These are phyloP conservation scores for Beroe forskalii DNA, from an alignment of 37 sponge, comb jelly and placozoan genomes.

Conservation along the genomic window DNA sequence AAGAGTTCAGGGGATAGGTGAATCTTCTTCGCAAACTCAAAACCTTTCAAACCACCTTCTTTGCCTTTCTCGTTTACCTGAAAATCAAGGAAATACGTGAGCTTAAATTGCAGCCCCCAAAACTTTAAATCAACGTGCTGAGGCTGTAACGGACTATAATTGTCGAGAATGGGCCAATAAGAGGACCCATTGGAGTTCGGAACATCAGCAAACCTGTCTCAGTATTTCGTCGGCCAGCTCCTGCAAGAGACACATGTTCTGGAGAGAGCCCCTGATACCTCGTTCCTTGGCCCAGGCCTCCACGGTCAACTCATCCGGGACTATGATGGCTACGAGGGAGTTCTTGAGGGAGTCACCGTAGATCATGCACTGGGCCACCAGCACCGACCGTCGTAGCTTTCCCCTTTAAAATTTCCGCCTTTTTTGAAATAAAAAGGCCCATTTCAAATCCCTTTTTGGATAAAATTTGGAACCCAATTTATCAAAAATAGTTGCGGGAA, in stretches of 20 bases:
- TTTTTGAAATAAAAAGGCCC: too few species aligned
- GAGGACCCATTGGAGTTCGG: too few species aligned
- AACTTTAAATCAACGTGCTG: too few species aligned
- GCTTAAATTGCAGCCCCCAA: too few species aligned
- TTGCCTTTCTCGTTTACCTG: conserved; percentile 38
- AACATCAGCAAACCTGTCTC: conserved; percentile 2
- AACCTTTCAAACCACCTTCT: conserved; percentile 28
- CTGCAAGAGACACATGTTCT: conserved; percentile 78
- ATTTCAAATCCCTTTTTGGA: too few species aligned
- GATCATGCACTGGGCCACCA: conserved; percentile 79
- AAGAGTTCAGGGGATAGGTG: conserved; percentile 72
- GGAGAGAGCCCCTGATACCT: conserved; percentile 67
- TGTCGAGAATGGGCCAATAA: too few species aligned
- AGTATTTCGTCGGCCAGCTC: conserved; percentile 65
- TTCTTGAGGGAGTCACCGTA: conserved; percentile 89
- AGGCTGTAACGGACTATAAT: too few species aligned
- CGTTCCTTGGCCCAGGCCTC: conserved; percentile 73
- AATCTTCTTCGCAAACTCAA: conserved; percentile 76
- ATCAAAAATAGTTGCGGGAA: too few species aligned
- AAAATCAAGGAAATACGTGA: neutral
- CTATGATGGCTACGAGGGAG: conserved; percentile 70
- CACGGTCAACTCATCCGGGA: conserved; percentile 86
- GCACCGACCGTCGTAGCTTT: too few species aligned
- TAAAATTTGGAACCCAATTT: too few species aligned
- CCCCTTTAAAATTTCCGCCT: too few species aligned